These are phyloP conservation scores for Autographa pulchrina DNA, from an alignment of 2,888 invertebrate genomes.

Conservation along the genomic window DNA sequence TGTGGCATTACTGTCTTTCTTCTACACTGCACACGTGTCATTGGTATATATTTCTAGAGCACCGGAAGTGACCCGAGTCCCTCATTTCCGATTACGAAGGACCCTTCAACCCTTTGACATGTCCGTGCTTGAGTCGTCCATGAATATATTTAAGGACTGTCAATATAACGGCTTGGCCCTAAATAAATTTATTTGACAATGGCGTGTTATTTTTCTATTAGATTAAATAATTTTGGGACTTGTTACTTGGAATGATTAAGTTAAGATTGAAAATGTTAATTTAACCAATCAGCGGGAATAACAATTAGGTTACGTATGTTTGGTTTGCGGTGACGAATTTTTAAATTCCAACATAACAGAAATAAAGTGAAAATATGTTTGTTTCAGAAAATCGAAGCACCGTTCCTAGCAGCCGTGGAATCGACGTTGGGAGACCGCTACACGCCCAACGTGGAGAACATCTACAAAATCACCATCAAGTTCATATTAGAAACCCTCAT, in stretches of 20 bases:
- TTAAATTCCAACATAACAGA: too few species aligned
- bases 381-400: slow-evolving; percentile 96
- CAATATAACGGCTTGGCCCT: slow-evolving; percentile 18
- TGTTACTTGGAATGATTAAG: background rate
- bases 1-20: slow-evolving; percentile 22
- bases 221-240: background rate
- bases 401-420: slow-evolving; percentile 96
- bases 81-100: slow-evolving; percentile 42
- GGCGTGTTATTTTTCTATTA: background rate
- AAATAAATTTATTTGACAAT: background rate
- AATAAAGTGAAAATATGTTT: slow-evolving; percentile 11
- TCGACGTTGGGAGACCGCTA: slow-evolving; percentile 96
- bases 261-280: background rate
- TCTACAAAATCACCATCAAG: slow-evolving; percentile 97
- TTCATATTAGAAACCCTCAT: slow-evolving; percentile 96
- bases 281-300: too few species aligned
- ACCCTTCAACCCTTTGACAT: slow-evolving; percentile 32
- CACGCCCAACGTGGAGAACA: slow-evolving; percentile 96
- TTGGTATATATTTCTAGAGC: slow-evolving; percentile 32
- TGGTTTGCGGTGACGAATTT: too few species aligned
- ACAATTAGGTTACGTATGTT: too few species aligned
- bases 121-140: slow-evolving; percentile 24
- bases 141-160: slow-evolving; percentile 19
- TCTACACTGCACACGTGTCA: background rate
- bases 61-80: slow-evolving; percentile 38